Percentiles rank a stretch among this genome's conserved stretches.
These are phyloP conservation scores for Rousettus leschenaultii DNA, from an alignment of 2,113 vertebrate species.

Conservation along the genomic window DNA sequence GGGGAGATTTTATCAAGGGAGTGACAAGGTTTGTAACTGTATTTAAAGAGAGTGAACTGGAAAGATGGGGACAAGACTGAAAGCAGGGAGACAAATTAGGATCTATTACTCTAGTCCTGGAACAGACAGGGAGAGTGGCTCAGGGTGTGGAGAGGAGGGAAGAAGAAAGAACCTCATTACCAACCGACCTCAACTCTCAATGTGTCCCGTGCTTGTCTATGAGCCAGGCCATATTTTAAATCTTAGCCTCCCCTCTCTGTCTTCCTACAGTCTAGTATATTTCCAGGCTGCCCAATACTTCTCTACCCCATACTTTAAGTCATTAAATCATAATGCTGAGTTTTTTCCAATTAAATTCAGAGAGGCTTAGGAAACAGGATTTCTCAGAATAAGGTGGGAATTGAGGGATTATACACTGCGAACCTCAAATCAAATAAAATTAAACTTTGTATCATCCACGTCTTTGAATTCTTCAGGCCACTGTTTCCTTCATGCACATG, in stretches of 20 bases:
- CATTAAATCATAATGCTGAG: neutral
- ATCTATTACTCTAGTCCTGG: neutral
- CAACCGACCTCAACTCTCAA: neutral
- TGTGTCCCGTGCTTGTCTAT: rapidly evolving
- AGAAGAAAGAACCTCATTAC: neutral
- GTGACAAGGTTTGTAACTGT: too few relatives aligned
- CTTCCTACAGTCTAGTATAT: neutral
- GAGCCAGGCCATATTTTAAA: too few relatives aligned
- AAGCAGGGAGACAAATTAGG: neutral
- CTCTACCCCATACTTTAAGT: neutral
- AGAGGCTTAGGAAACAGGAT: neutral
- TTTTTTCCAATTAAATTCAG: neutral
- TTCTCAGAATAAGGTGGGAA: neutral
- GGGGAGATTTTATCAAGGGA: neutral
- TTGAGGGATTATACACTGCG: neutral
- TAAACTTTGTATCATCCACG: neutral
- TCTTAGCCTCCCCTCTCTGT: neutral
- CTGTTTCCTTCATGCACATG: rapidly evolving
- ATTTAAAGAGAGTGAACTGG: neutral
- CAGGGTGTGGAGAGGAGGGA: neutral
- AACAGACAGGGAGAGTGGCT: neutral
- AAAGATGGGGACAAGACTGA: neutral
- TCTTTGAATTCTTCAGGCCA: neutral
- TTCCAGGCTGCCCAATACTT: neutral
- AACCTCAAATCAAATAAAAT: neutral